Percentiles rank a stretch among this genome's conserved stretches.
phyloP scores from a whole-genome alignment of 1,140 invertebrate species.

The Heliconius himera region DNA sequence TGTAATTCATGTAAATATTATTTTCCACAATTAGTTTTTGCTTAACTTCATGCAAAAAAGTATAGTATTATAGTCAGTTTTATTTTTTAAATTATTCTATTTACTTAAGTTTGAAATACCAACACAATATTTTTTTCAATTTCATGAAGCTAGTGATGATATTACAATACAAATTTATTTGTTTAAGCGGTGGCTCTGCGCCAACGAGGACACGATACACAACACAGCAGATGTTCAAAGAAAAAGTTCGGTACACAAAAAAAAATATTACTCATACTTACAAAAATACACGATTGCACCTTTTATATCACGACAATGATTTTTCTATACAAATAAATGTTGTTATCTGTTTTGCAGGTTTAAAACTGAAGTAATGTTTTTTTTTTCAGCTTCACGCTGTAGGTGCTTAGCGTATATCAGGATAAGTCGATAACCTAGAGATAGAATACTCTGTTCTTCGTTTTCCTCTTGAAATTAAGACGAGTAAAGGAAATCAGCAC shows the following conservation, averaged over 20 bases:
- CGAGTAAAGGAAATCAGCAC: too few species aligned
- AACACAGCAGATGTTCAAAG: background rate
- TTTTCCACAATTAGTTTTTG: too few species aligned
- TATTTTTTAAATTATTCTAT: background rate
- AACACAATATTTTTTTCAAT: background rate
- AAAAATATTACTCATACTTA: slow-evolving; percentile 6
- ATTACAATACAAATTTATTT: background rate
- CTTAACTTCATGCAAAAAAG: too few species aligned
- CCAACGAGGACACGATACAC: slow-evolving; percentile 19
- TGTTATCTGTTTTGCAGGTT: too few species aligned
- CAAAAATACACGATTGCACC: background rate
- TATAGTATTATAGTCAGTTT: too few species aligned
- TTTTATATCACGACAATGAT: background rate
- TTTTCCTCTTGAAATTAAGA: too few species aligned
- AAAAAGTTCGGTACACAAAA: background rate
- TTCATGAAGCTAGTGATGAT: background rate
- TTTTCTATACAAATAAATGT: background rate
- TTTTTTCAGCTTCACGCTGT: too few species aligned
- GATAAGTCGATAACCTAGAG: too few species aligned
- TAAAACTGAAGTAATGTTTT: too few species aligned
- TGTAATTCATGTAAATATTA: too few species aligned
- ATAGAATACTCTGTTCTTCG: too few species aligned
- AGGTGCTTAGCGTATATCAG: too few species aligned
- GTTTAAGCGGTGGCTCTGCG: slow-evolving; percentile 7
- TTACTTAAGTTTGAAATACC: background rate